Conservation (phyloP, 2,113 vertebrate genomes). For the Melanostigma gelatinosum region DNA sequence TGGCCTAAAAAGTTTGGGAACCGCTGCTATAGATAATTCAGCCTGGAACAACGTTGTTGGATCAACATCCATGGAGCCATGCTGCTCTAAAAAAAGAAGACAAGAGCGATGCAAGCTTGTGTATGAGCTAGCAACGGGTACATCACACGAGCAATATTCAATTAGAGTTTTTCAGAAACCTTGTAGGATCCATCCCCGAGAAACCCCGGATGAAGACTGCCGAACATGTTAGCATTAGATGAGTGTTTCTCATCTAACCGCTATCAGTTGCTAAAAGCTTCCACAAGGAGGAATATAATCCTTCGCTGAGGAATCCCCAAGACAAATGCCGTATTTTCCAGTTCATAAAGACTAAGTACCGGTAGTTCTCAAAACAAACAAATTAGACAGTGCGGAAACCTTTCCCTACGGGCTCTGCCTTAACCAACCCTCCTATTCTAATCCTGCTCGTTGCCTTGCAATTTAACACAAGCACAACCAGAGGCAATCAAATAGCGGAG, state of each 20-base stretch:
- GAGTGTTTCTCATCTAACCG: neutral
- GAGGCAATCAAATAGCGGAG: constrained; percentile 52
- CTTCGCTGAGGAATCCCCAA: constrained; percentile 3
- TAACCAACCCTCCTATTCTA: neutral
- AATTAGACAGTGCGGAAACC: neutral
- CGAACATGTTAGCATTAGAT: constrained; percentile 2
- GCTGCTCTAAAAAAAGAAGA: constrained; percentile 10
- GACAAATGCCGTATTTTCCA: constrained; percentile 30
- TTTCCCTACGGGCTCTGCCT: neutral
- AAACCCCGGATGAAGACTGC: neutral
- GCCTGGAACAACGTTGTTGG: neutral
- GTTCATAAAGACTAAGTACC: constrained; percentile 31
- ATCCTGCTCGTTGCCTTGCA: constrained; percentile 13
- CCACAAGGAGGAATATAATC: constrained; percentile 11
- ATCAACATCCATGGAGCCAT: neutral
- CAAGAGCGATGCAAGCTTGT: neutral
- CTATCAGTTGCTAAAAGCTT: constrained; percentile 38
- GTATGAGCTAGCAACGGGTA: constrained; percentile 6
- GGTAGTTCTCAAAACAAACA: constrained; percentile 41
- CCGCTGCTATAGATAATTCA: constrained; percentile 7
- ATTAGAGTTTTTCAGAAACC: constrained; percentile 28
- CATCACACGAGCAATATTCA: constrained; percentile 26
- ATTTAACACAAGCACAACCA: constrained; percentile 51
- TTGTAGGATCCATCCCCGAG: constrained; percentile 15
- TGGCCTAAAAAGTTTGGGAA: too few species aligned